Evolutionary conservation across 2,888 invertebrate genomes (phyloP).

Genomic region (Sericinus montela): DNA sequence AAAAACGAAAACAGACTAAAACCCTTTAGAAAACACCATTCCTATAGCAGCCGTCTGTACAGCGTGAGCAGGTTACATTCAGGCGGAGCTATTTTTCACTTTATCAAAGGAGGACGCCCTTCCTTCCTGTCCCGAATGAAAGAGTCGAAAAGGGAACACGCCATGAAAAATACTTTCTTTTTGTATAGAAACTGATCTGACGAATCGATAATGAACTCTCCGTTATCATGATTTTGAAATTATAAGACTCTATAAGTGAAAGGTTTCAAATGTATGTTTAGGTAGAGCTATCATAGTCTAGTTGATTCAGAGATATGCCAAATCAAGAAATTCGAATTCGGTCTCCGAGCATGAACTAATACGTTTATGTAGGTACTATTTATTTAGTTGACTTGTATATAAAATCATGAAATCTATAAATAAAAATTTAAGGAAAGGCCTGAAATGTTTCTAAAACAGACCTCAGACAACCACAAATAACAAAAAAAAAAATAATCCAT

Average conservation of each 20-base stretch:
- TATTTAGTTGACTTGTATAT: too few species aligned
- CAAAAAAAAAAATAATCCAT: too few species aligned
- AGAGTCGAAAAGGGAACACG: constrained; percentile 60
- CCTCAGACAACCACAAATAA: too few species aligned
- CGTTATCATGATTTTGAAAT: constrained; percentile 11
- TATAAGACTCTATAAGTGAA: constrained; percentile 3
- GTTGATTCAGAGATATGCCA: too few species aligned
- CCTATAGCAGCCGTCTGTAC: constrained; percentile 37
- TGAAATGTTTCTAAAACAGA: too few species aligned
- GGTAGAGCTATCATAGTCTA: too few species aligned
- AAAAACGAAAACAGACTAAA: constrained; percentile 4
- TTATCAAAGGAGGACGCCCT: constrained; percentile 69
- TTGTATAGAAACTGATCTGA: constrained; percentile 43
- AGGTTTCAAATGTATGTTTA: neutral
- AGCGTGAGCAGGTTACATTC: constrained; percentile 54
- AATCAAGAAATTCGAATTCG: too few species aligned
- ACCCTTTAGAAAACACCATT: constrained; percentile 39
- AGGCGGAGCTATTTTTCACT: constrained; percentile 68
- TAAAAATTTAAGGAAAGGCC: too few species aligned
- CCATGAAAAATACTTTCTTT: constrained; percentile 48
- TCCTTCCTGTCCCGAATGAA: constrained; percentile 62
- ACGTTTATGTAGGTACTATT: too few species aligned
- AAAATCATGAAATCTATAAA: too few species aligned
- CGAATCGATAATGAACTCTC: constrained; percentile 31
- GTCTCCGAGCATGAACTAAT: too few species aligned